A percentile compares a stretch with the other conserved stretches of the same genome.
Conservation (phyloP, 2,797 vertebrate genomes). For the Diglossa cyanea region DNA sequence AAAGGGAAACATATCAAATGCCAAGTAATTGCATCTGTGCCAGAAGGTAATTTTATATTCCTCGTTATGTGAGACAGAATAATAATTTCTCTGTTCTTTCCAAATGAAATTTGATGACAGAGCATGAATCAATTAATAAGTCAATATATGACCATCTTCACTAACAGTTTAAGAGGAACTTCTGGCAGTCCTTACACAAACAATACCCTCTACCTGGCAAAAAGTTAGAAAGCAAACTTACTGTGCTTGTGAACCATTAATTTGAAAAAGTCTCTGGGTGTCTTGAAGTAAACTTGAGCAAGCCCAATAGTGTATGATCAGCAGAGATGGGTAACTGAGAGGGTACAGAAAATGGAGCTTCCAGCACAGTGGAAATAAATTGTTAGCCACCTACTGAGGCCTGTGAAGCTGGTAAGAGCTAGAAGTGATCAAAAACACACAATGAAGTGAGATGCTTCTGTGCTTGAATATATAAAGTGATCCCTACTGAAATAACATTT, state of each 20-base stretch:
- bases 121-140: conserved; percentile 30
- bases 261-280: conserved; percentile 33
- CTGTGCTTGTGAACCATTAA: conserved; percentile 40
- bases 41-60: conserved; percentile 31
- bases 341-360: background rate
- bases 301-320: background rate
- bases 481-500: background rate
- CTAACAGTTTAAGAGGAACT: conserved; percentile 10
- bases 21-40: conserved; percentile 29
- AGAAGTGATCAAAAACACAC: background rate
- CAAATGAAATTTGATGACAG: background rate
- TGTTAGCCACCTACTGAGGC: background rate
- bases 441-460: background rate
- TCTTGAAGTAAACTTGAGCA: conserved; percentile 48
- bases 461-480: background rate
- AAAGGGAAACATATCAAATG: conserved; percentile 8
- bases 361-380: background rate
- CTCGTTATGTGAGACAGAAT: background rate
- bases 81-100: conserved; percentile 12
- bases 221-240: conserved; percentile 26
- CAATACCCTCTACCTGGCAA: background rate
- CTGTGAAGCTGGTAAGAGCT: background rate
- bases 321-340: conserved; percentile 21
- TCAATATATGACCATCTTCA: background rate
- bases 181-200: conserved; percentile 10